Base-by-base conservation (phyloP, 2,888 invertebrate genomes). In the Himalopsyche tibetana region DNA sequence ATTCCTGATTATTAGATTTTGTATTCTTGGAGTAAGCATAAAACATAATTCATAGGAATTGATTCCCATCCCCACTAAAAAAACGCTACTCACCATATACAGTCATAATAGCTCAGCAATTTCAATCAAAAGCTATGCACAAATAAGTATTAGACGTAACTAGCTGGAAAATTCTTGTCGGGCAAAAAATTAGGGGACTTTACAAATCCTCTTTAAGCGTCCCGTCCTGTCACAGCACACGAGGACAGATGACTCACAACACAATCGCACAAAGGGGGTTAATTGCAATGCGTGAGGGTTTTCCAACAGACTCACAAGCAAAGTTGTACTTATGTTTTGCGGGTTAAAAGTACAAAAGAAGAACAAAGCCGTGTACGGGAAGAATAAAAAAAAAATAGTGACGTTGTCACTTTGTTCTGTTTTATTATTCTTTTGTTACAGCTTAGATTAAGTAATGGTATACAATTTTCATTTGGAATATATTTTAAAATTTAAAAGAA, bases 261-360 rank as follows among this genome's bases (percentile, higher is more conserved):
- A 82, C 83, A 69, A 19, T 51, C 38, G 38, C 82, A 87, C 85
- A 87, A 85, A 85, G 85, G 83, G 82, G 63, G 82, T 85, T 87
- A 87, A 87, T 87, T 85, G 87, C 87, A 81, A 87, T 83, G 85
- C 79, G 86, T 87, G 83, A 63, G 87, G 81, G 51, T 28, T 63
- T 28, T 63, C 63, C 63, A 19, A 63, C 28, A 19, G 28, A 19
- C n/a, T 28, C 28, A 19, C 63, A 63, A 63, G 19, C 63, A 63
- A 63, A 63, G 63, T 63, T 63, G 63, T 63, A 19, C 63, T 63
- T 63, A n/a, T 19, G 19, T 19, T 63, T 63, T 63, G 28, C 63
- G 63, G 63, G 63, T 63, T 63, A 63, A 63, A 28, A 11, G 63
- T 63, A 63, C 63, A 63, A 63, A 63, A 63, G 63, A 63, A 63